Evolutionary conservation across 37 sponge, comb jelly and placozoan genomes (phyloP).

Genomic region (Agelas oroides): DNA sequence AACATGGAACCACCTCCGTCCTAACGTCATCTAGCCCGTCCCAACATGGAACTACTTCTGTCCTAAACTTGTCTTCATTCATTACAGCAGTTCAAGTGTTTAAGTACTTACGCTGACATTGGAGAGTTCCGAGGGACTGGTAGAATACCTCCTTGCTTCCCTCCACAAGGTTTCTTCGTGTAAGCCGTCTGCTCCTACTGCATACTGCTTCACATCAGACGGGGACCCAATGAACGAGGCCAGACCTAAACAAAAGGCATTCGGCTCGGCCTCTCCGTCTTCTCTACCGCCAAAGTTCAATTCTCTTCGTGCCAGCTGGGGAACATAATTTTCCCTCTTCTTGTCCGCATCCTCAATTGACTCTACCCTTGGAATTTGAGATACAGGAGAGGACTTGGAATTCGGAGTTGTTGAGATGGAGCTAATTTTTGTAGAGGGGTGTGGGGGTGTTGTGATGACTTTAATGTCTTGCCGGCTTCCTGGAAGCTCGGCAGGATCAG

Average conservation of each 20-base stretch:
- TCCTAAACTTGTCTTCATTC: too few species aligned
- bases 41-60: too few species aligned
- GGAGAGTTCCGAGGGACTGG: constrained; percentile 13
- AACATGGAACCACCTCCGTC: too few species aligned
- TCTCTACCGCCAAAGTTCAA: neutral
- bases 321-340: constrained; percentile 40
- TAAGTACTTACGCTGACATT: constrained; percentile 53
- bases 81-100: too few species aligned
- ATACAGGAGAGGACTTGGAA: too few species aligned
- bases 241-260: constrained; percentile 35
- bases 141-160: neutral
- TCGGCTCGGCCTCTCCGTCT: neutral
- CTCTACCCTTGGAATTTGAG: neutral
- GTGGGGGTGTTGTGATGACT: constrained; percentile 75
- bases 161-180: too few species aligned
- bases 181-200: too few species aligned
- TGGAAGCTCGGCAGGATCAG: constrained; percentile 62
- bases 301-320: neutral
- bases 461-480: constrained; percentile 8
- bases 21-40: too few species aligned
- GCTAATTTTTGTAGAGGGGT: neutral
- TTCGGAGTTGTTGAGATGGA: too few species aligned
- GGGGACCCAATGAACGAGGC: constrained; percentile 4
- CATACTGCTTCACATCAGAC: neutral
- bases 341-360: constrained; percentile 60